These are phyloP conservation scores for Choristoneura fumiferana DNA, from an alignment of 1,140 invertebrate species.

Conservation along the genomic window DNA sequence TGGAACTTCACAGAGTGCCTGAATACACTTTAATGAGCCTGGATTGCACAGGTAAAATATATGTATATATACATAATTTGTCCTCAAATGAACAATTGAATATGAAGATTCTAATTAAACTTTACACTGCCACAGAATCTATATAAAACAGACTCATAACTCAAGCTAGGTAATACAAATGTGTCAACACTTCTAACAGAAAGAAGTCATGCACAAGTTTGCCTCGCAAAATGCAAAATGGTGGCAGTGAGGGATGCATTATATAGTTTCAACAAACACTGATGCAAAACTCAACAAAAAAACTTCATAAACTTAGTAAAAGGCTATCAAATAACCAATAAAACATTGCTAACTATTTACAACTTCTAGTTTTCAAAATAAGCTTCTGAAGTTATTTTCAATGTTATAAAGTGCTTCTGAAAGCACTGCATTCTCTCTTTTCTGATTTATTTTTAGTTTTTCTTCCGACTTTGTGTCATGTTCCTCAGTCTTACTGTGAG, in stretches of 20 bases:
- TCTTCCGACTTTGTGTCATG: conserved; percentile 31
- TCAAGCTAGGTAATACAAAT: neutral
- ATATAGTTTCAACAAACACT: neutral
- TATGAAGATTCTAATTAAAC: no score
- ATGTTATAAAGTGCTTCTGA: conserved; percentile 57
- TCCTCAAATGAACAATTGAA: no score
- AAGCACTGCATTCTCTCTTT: conserved; percentile 52
- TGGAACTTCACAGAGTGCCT: no score
- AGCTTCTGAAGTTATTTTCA: conserved; percentile 69
- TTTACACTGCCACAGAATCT: no score
- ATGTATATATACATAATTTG: no score
- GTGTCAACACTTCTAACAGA: conserved; percentile 1
- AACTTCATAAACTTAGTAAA: neutral
- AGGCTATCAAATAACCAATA: conserved; percentile 3
- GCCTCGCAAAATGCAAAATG: conserved; percentile 1
- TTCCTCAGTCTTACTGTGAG: conserved; percentile 30
- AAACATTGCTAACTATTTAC: conserved; percentile 1
- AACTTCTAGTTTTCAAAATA: conserved; percentile 45
- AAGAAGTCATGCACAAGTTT: neutral
- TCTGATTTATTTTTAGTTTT: conserved; percentile 31
- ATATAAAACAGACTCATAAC: no score
- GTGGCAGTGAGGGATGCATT: conserved; percentile 5
- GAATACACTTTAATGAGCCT: no score
- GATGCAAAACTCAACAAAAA: neutral
- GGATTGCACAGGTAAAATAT: no score